These are phyloP conservation scores for Zenarchopterus dispar DNA, from an alignment of 2,797 vertebrate genomes.

Conservation along the genomic window DNA sequence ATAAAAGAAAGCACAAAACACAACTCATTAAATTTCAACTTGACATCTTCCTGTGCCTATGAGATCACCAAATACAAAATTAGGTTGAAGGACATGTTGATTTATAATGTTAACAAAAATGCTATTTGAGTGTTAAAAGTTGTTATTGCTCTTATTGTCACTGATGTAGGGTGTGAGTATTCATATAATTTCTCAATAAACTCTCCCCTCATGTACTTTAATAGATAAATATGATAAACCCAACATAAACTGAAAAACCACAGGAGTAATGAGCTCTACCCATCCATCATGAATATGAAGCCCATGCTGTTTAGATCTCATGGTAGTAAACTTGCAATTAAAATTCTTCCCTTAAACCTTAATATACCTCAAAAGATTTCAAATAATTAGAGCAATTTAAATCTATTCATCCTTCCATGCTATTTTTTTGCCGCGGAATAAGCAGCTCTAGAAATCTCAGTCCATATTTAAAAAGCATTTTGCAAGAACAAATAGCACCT, in stretches of 20 bases:
- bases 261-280: background rate
- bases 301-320: constrained; percentile 5
- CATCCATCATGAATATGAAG: constrained; percentile 1
- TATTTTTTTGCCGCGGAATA: constrained; percentile 17
- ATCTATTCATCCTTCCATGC: constrained; percentile 19
- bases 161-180: constrained; percentile 13
- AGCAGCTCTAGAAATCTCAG: constrained; percentile 20
- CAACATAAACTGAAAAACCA: constrained; percentile 17
- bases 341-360: constrained; percentile 11
- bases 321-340: constrained; percentile 16
- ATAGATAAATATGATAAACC: constrained; percentile 22
- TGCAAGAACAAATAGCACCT: constrained; percentile 56
- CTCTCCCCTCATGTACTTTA: constrained; percentile 16
- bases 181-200: constrained; percentile 14
- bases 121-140: constrained; percentile 11
- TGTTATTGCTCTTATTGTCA: constrained; percentile 20
- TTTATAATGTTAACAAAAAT: constrained; percentile 16
- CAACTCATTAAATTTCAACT: constrained; percentile 22
- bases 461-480: constrained; percentile 40
- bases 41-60: constrained; percentile 16
- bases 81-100: constrained; percentile 12
- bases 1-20: constrained; percentile 44
- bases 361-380: constrained; percentile 3
- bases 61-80: constrained; percentile 33
- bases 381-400: constrained; percentile 23